These are phyloP conservation scores for Antitype chi DNA, from an alignment of 2,888 invertebrate species.

Conservation along the genomic window DNA sequence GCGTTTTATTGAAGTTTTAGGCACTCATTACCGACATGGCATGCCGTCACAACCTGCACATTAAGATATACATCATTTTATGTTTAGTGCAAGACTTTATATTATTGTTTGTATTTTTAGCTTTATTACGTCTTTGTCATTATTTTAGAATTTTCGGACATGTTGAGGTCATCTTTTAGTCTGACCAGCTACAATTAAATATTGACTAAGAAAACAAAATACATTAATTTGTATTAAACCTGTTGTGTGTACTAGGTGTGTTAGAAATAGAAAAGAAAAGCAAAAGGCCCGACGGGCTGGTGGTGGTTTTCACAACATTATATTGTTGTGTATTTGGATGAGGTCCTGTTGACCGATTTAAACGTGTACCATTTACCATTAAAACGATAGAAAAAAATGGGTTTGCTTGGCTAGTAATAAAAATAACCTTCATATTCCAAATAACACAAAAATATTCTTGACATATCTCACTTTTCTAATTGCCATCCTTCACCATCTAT, in stretches of 20 bases:
- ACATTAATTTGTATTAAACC: too few species aligned
- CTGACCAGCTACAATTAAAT: neutral
- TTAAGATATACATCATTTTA: constrained; percentile 48
- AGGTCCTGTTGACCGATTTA: too few species aligned
- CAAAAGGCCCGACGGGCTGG: too few species aligned
- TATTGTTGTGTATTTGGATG: too few species aligned
- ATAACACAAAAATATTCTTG: constrained; percentile 3
- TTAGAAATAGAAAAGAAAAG: too few species aligned
- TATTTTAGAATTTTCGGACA: constrained; percentile 2
- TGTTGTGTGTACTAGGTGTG: too few species aligned
- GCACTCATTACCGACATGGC: constrained; percentile 43
- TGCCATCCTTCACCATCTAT: constrained; percentile 25
- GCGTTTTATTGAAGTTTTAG: constrained; percentile 2
- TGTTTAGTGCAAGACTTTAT: constrained; percentile 7
- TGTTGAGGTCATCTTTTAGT: constrained; percentile 23
- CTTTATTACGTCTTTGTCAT: constrained; percentile 18
- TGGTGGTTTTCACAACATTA: too few species aligned
- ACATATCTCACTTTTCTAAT: constrained; percentile 20
- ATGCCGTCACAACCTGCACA: constrained; percentile 24
- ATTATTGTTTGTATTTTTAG: constrained; percentile 29
- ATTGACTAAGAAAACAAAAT: neutral
- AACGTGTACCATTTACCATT: too few species aligned
- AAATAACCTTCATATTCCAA: constrained; percentile 8
- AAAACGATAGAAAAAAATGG: neutral
- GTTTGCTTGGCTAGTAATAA: neutral